Base-by-base conservation (phyloP, 2,888 invertebrate genomes). In the Orchesellides sinensis region DNA sequence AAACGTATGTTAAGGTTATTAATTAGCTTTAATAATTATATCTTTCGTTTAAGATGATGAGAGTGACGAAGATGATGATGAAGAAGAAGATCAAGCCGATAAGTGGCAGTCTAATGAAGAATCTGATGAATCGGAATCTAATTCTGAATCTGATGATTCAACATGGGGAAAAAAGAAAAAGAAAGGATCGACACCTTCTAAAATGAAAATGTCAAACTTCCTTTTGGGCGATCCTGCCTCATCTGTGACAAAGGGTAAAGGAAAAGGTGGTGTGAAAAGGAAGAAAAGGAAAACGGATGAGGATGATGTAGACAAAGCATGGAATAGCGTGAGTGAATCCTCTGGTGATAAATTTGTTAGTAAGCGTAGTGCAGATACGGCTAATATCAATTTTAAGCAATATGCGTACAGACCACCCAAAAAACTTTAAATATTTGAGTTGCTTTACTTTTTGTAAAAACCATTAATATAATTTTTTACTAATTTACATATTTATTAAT, bases 141-240 rank as follows among this genome's bases (percentile, higher is more conserved):
- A 92, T 68, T 92, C 92, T 49, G 92, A 92, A 69, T 93, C 93
- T 68, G 93, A 93, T 54, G 93, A 93, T 79, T 91, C 91, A 59
- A 92, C 92, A 0, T 92, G 92, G 92, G 91, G 91, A 12, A 90
- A 91, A 47, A 90, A 89, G 74, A 92, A 91, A 88, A 91, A 91
- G 88, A 91, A 90, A 90, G 90, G 89, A 85, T 86, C 80, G 61
- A 74, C 65, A 61, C 75, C 80, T 23, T 49, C 61, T 3, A 83
- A 83, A 59, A 74, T 83, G 6, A 79, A 83, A 25, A 63, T 83
- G 25, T 29, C 84, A 8, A 75, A 68, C 56, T 87, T 88, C 35
- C 75, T 85, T 6, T 40, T 83, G 17, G 82, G 75, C 68, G n/a
- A n/a, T n/a, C n/a, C n/a, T n/a, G 61, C 74, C 66, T 47, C 70